Percentiles rank a stretch among this genome's conserved stretches.
Evolutionary conservation across 2,888 invertebrate genomes (phyloP).

Genomic region (Zelleria hepariella): DNA sequence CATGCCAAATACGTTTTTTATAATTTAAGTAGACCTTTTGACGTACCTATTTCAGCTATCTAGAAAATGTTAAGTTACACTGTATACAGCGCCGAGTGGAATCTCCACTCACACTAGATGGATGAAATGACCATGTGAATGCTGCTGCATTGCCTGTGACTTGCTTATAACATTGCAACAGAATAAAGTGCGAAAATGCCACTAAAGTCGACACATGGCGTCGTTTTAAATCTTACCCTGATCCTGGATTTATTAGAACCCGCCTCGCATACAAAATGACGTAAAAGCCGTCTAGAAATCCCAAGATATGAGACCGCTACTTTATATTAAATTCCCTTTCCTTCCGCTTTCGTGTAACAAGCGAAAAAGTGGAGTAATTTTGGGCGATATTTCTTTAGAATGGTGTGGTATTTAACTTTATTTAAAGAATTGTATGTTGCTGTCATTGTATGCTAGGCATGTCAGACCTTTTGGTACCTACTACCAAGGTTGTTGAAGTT

Average conservation of each 20-base stretch:
- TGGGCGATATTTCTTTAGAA: background rate
- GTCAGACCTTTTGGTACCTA: too few species aligned
- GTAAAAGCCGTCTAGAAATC: conserved; percentile 13
- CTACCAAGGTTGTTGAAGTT: too few species aligned
- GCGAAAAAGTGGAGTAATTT: background rate
- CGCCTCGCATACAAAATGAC: conserved; percentile 13
- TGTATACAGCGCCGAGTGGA: too few species aligned
- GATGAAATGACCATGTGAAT: too few species aligned
- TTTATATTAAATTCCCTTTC: conserved; percentile 3
- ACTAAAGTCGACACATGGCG: background rate
- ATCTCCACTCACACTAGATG: too few species aligned
- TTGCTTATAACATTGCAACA: background rate
- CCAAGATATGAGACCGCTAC: conserved; percentile 9
- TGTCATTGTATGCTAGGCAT: too few species aligned
- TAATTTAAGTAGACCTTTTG: too few species aligned
- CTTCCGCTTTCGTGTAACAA: background rate
- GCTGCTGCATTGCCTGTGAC: background rate
- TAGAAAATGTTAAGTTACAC: too few species aligned
- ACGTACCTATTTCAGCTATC: too few species aligned
- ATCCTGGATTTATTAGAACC: conserved; percentile 14
- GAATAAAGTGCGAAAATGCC: background rate
- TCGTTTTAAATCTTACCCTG: conserved; percentile 11
- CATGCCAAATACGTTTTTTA: too few species aligned
- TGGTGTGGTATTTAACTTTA: too few species aligned
- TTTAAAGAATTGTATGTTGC: too few species aligned